Percentiles rank a stretch among this genome's conserved stretches.
Evolutionary conservation across 1,140 invertebrate genomes (phyloP).

Genomic region (Papilio dardanus): DNA sequence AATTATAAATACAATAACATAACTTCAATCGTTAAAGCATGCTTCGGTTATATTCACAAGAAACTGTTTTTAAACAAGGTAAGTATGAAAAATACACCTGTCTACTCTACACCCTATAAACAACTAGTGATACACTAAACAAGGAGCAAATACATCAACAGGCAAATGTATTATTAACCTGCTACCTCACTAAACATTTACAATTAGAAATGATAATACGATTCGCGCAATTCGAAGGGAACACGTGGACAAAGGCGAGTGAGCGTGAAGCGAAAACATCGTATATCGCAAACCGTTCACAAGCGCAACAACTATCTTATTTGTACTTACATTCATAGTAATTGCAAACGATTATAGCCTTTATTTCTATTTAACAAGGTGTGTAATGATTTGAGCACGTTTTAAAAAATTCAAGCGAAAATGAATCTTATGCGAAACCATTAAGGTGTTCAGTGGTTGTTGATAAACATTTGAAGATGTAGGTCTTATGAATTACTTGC

Average conservation of each 20-base stretch:
- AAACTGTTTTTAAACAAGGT: background rate
- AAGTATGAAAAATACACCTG: too few species aligned
- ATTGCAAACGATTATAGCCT: constrained; percentile 3
- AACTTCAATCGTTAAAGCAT: too few species aligned
- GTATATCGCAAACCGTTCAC: constrained; percentile 1
- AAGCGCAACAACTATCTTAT: constrained; percentile 10
- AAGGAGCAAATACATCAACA: background rate
- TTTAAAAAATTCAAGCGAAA: background rate
- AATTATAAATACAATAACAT: too few species aligned
- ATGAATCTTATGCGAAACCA: background rate
- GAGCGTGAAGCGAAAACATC: background rate
- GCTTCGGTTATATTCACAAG: background rate
- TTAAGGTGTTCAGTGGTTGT: background rate
- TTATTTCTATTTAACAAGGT: background rate
- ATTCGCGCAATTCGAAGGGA: constrained; percentile 9
- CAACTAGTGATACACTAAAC: background rate
- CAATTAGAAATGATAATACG: constrained; percentile 11
- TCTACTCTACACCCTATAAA: too few species aligned
- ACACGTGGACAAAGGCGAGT: background rate
- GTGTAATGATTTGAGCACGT: background rate
- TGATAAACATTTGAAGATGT: background rate
- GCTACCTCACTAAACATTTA: constrained; percentile 12
- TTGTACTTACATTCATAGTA: background rate
- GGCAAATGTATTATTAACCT: background rate
- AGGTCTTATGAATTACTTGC: background rate